These are phyloP conservation scores for Lichenostomus cassidix DNA, from an alignment of 2,113 vertebrate genomes.

Conservation along the genomic window DNA sequence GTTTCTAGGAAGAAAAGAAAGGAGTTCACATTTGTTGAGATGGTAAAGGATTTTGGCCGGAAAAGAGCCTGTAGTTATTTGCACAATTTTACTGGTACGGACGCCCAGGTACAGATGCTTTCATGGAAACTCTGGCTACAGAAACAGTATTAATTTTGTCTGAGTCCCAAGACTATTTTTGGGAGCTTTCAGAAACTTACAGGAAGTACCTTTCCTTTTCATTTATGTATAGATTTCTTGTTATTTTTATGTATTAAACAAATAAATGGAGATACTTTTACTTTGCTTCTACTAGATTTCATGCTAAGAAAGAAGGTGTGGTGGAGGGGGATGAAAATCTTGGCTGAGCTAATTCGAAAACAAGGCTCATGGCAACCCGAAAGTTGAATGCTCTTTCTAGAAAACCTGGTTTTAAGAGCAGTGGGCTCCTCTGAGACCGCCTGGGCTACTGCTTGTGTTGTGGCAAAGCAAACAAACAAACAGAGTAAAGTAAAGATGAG, in stretches of 20 bases:
- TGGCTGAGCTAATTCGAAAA: neutral
- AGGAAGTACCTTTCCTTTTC: constrained; percentile 68
- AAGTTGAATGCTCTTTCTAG: constrained; percentile 60
- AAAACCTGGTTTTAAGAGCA: constrained; percentile 41
- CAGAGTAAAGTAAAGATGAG: constrained; percentile 68
- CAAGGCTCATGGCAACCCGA: neutral
- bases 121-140: constrained; percentile 67
- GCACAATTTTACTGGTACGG: constrained; percentile 57
- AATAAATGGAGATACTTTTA: neutral
- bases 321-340: neutral
- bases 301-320: neutral
- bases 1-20: neutral
- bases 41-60: neutral
- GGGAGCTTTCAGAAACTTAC: constrained; percentile 53
- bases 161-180: constrained; percentile 62
- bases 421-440: constrained; percentile 2
- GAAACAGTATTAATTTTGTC: constrained; percentile 68
- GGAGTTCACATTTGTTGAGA: neutral
- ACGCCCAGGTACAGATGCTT: constrained; percentile 60
- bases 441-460: constrained; percentile 36
- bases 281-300: neutral
- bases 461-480: constrained; percentile 72
- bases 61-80: constrained; percentile 60
- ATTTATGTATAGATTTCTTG: constrained; percentile 45
- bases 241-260: constrained; percentile 52